Base-by-base conservation (phyloP, 2,113 vertebrate species). In the Gnathonemus longibarbis region DNA sequence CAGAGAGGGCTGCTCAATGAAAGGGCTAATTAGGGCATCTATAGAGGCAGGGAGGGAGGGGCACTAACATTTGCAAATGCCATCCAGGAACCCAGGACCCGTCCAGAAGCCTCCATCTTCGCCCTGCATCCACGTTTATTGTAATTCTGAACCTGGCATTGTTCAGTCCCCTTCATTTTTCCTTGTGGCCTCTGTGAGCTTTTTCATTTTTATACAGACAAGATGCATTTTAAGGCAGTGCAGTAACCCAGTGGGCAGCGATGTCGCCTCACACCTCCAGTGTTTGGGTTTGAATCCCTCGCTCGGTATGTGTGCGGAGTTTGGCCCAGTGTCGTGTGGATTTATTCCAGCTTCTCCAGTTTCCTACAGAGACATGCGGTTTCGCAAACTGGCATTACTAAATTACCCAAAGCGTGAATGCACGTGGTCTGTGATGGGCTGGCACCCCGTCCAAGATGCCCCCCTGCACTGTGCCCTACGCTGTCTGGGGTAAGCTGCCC, bases 1-100 rank as follows among this genome's bases (percentile, higher is more conserved):
- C 93, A 93, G 87, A 95, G 93, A 95, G 94, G 93, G 50, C 88
- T 91, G 91, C 91, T 92, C 93, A 95, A 95, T 96, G 94, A 96
- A 94, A 93, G 94, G 93, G 92, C 94, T 96, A 94, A 96, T 96
- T 94, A 95, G 92, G 93, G 74, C 11, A 19, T 15, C 74, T 89
- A 93, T 94, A 94, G 93, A 94, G 92, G 91, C 24, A 93, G 94
- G 95, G 95, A 93, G 94, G 95, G 95, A 95, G 95, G 94, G 94
- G 93, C 91, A 91, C 45, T 93, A 93, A 94, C 88, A 90, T 85
- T 52, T 90, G 90, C 91, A 90, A 89, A 89, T 91, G 83, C 24
- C 45, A 53, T 89, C 88, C 70, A 7, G 39, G 19, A 50, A 62
- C 21, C 70, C 17, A 56, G 46, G 24, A 9, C 39, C 17, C 9